Conservation (phyloP, 2,797 vertebrate species). For the Ceryle rudis region DNA sequence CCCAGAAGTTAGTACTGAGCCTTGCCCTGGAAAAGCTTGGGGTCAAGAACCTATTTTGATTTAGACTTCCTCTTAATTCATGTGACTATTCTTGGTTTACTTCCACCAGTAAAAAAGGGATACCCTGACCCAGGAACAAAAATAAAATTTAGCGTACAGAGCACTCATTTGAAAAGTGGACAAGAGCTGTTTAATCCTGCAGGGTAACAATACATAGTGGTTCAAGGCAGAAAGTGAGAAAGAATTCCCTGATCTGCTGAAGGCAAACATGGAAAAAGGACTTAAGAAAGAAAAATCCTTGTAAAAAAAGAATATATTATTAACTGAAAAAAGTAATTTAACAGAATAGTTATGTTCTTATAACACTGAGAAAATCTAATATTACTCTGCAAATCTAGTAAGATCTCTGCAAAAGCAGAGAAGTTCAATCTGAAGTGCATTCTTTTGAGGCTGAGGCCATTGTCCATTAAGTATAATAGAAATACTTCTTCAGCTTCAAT, state of each 20-base stretch:
- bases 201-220: not conserved
- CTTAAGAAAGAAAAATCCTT: conserved; percentile 1
- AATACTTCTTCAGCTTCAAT: not conserved
- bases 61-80: not conserved
- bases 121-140: not conserved
- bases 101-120: not conserved
- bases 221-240: not conserved
- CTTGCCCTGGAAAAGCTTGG: not conserved
- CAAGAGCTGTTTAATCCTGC: not conserved
- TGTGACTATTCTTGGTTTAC: not conserved
- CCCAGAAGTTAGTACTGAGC: not conserved
- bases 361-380: conserved; percentile 46
- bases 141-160: not conserved
- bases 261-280: conserved; percentile 16
- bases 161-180: not conserved
- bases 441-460: not conserved
- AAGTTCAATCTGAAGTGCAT: not conserved
- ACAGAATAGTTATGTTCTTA: conserved; percentile 27
- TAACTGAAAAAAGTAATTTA: conserved; percentile 56
- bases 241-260: not conserved
- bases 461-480: not conserved
- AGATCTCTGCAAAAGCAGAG: not conserved
- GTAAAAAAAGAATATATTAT: conserved; percentile 50
- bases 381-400: conserved; percentile 46
- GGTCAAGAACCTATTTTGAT: not conserved